A percentile compares a stretch with the other conserved stretches of the same genome.
Evolutionary conservation across 1,140 invertebrate species (phyloP).

Genomic region (Antheraea mylitta): DNA sequence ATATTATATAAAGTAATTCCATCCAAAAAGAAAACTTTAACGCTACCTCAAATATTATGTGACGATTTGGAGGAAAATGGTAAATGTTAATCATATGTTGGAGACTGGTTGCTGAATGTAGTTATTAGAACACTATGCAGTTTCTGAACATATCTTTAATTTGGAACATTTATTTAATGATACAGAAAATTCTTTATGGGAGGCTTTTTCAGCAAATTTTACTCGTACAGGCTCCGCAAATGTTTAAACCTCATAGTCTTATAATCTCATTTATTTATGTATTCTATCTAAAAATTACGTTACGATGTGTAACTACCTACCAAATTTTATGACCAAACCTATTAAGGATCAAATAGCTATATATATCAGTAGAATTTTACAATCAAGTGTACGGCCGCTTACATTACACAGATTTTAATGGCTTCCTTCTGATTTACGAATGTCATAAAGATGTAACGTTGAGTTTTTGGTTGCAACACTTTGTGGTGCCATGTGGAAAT

Average conservation of each 20-base stretch:
- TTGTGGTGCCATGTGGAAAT: slow-evolving; percentile 2
- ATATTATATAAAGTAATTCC: no score
- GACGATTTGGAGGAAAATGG: no score
- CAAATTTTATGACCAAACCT: not conserved
- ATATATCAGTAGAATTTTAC: slow-evolving; percentile 5
- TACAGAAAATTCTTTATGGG: no score
- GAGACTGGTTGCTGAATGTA: no score
- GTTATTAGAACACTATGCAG: no score
- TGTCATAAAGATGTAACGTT: slow-evolving; percentile 2
- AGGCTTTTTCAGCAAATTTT: no score
- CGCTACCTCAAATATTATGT: no score
- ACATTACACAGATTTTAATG: slow-evolving; percentile 3
- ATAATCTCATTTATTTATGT: not conserved
- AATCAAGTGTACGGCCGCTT: not conserved
- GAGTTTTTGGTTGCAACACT: not conserved
- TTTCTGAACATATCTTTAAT: no score
- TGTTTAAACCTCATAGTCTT: not conserved
- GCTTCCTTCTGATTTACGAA: slow-evolving; percentile 2
- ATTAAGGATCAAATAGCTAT: slow-evolving; percentile 4
- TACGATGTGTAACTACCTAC: not conserved
- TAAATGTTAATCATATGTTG: no score
- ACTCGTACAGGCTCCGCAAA: no score
- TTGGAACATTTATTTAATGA: no score
- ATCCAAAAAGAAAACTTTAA: no score
- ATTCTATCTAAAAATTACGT: not conserved